phyloP scores from a whole-genome alignment of 2,797 vertebrate species.

The Peromyscus nudipes region DNA sequence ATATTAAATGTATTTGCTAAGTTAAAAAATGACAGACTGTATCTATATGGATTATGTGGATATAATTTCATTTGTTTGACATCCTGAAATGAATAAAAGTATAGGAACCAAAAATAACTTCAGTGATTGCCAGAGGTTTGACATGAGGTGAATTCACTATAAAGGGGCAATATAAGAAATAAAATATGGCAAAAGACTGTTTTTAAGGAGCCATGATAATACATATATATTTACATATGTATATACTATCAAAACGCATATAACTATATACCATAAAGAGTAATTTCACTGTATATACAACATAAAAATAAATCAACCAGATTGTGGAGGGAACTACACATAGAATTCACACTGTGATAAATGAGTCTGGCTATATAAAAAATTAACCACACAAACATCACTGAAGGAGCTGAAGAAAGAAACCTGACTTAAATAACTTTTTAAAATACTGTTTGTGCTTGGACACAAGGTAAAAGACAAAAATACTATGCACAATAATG shows the following conservation, averaged over 20 bases:
- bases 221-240: not conserved
- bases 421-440: conserved; percentile 39
- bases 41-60: not conserved
- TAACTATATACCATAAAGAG: conserved; percentile 14
- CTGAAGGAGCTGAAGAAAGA: not conserved
- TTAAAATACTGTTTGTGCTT: conserved; percentile 25
- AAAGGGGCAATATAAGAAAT: not conserved
- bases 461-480: not conserved
- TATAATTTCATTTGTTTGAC: not conserved
- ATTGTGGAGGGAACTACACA: not conserved
- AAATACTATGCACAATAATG: conserved; percentile 1
- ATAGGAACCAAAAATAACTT: conserved; percentile 29
- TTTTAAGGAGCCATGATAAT: not conserved
- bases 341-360: conserved; percentile 41
- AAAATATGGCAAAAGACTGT: not conserved
- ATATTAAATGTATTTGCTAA: conserved; percentile 11
- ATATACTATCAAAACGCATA: not conserved
- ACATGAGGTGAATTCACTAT: not conserved
- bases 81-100: conserved; percentile 2
- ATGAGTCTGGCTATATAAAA: not conserved
- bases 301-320: conserved; percentile 29
- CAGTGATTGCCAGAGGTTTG: not conserved
- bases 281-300: conserved; percentile 34
- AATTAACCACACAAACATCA: not conserved
- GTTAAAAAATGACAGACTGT: not conserved